Conservation (phyloP, 2,113 vertebrate species). For the Acanthochromis polyacanthus region DNA sequence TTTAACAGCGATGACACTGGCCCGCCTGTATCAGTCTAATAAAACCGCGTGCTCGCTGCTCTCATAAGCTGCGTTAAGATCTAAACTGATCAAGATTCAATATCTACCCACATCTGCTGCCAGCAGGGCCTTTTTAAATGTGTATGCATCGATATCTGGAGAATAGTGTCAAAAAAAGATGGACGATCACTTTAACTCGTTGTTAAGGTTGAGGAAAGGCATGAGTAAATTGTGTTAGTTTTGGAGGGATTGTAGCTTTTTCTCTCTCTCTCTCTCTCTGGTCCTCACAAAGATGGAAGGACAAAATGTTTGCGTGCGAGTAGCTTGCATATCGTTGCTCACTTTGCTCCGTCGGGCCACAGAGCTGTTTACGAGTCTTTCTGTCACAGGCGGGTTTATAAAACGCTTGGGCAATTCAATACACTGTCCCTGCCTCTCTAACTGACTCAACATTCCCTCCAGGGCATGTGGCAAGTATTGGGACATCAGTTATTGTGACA, state of each 20-base stretch:
- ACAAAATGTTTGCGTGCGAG: background rate
- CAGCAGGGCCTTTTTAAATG: constrained; percentile 46
- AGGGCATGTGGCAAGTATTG: constrained; percentile 71
- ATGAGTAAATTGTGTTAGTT: constrained; percentile 34
- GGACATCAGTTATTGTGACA: constrained; percentile 78
- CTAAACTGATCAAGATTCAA: constrained; percentile 51
- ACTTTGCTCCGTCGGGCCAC: constrained; percentile 48
- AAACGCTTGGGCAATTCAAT: constrained; percentile 73
- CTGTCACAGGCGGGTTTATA: constrained; percentile 74
- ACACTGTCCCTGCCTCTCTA: constrained; percentile 67
- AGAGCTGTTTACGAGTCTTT: constrained; percentile 73
- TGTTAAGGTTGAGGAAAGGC: constrained; percentile 3
- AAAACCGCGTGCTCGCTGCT: constrained; percentile 41
- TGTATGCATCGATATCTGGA: constrained; percentile 36
- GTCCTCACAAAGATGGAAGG: constrained; percentile 24
- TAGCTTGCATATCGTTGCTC: constrained; percentile 40
- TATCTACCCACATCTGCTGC: constrained; percentile 49
- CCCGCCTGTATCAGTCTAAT: constrained; percentile 32
- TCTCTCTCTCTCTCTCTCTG: background rate
- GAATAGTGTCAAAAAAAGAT: constrained; percentile 33
- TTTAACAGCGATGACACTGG: background rate
- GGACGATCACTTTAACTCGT: constrained; percentile 31
- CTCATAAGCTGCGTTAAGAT: constrained; percentile 47
- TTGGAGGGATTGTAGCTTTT: background rate
- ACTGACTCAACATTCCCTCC: constrained; percentile 68